Evolutionary conservation across 2,888 invertebrate genomes (phyloP), one percentile per base, ranked within the genome.

Genomic region (Oligia fasciuncula): DNA sequence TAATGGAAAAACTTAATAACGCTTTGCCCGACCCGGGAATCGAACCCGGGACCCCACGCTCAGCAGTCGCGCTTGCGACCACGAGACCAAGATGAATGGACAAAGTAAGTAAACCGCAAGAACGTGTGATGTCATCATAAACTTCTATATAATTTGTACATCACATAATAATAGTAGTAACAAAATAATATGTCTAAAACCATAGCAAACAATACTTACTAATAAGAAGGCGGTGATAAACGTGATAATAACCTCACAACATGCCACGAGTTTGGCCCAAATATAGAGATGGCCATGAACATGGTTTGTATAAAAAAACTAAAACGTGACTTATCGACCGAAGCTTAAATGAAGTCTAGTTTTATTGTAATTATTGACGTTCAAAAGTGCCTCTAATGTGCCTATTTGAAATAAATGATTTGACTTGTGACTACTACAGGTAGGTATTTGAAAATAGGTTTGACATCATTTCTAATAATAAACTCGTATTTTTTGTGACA

Each of bases 261-360:
- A 40, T 65, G 29, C 57, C 72, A 80, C 69, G 60, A 49, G 57
- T 76, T 63, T 51, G 60, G 40, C 40, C 77, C 65, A 74, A 75
- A 80, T 65, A 76, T 57, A 51, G 75, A 63, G 9, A 6, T n/a
- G n/a, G 63, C 23, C 62, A 77, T 65, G 17, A 43, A 46, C 19
- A 77, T 35, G 43, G 43, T 54, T 8, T 60, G 40, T 77, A 70
- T 35, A 40, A 65, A 83, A 73, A 79, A 78, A 54, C n/a, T 49
- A 43, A 73, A 76, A 85, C 82, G 76, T 85, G 85, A 71, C 76
- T 35, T 76, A 85, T 60, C 73, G 46, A 63, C 14, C 23, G 54
- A 73, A 40, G 62, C 49, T 49, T 69, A 29, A 46, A 73, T 76
- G 5, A 6, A 40, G 4, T 5, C 40, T 40, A 40, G 3, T 40